These are phyloP conservation scores for Danio jaintianensis DNA, from an alignment of 2,797 vertebrate species.

Conservation along the genomic window DNA sequence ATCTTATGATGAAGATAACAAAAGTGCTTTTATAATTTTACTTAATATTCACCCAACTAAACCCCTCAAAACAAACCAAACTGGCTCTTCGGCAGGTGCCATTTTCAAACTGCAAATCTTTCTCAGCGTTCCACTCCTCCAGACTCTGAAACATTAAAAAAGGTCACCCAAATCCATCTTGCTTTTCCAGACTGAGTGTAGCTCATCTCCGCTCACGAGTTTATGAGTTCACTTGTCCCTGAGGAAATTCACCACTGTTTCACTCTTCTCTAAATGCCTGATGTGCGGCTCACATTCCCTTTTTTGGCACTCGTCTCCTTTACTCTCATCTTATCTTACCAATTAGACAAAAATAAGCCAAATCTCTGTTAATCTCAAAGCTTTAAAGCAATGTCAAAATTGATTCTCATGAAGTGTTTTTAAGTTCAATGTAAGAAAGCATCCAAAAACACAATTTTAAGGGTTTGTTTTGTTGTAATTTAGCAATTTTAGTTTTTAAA, in stretches of 20 bases:
- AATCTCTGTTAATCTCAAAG: neutral
- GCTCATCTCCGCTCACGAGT: constrained; percentile 39
- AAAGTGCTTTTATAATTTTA: constrained; percentile 25
- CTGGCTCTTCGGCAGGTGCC: neutral
- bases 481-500: no score
- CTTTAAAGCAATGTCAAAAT: neutral
- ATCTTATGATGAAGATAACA: neutral
- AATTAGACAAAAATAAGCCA: constrained; percentile 10
- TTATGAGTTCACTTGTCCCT: constrained; percentile 56
- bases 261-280: constrained; percentile 31
- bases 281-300: constrained; percentile 48
- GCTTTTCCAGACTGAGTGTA: constrained; percentile 50
- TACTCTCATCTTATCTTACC: neutral
- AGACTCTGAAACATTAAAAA: constrained; percentile 42
- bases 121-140: constrained; percentile 28
- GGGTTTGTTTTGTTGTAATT: no score
- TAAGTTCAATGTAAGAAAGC: no score
- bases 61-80: neutral
- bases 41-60: neutral
- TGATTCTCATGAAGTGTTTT: no score
- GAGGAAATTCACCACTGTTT: constrained; percentile 51
- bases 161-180: constrained; percentile 58
- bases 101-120: constrained; percentile 26
- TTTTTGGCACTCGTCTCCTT: constrained; percentile 50
- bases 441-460: no score